phyloP scores from a whole-genome alignment of 1,140 invertebrate genomes.

The Lordiphosa collinella region DNA sequence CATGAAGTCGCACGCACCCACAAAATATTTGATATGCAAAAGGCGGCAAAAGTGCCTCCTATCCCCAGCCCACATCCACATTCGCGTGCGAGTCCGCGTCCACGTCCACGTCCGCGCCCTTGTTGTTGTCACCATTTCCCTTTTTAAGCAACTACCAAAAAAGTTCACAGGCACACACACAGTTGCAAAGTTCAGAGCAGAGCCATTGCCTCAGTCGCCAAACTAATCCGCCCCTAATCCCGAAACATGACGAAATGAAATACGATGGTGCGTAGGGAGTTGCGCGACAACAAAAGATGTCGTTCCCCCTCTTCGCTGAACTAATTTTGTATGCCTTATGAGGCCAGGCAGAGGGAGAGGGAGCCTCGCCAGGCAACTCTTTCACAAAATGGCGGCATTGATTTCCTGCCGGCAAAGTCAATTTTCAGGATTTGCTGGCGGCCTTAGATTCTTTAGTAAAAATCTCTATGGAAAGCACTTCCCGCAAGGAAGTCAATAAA shows the following conservation, averaged over 20 bases:
- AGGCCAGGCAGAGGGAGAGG: slow-evolving; percentile 25
- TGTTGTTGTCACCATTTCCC: slow-evolving; percentile 67
- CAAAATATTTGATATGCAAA: slow-evolving; percentile 68
- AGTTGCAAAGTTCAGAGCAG: slow-evolving; percentile 59
- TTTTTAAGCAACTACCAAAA: slow-evolving; percentile 54
- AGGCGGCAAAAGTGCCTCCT: slow-evolving; percentile 55
- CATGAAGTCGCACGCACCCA: slow-evolving; percentile 73
- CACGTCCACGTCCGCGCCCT: slow-evolving; percentile 47
- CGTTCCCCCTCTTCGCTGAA: slow-evolving; percentile 22
- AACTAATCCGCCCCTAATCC: slow-evolving; percentile 78
- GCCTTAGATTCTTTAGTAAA: slow-evolving; percentile 71
- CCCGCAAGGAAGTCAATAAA: slow-evolving; percentile 77
- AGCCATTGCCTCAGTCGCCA: slow-evolving; percentile 71
- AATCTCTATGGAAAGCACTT: slow-evolving; percentile 77
- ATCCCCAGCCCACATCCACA: slow-evolving; percentile 3
- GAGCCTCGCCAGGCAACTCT: slow-evolving; percentile 50
- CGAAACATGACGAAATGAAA: slow-evolving; percentile 80
- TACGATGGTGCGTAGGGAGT: slow-evolving; percentile 73
- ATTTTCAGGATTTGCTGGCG: slow-evolving; percentile 77
- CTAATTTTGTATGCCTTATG: slow-evolving; percentile 77
- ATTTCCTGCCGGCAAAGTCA: slow-evolving; percentile 67
- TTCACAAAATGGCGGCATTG: slow-evolving; percentile 74
- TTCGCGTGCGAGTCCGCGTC: slow-evolving; percentile 14
- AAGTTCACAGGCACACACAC: slow-evolving; percentile 53
- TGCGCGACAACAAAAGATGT: slow-evolving; percentile 32